Evolutionary conservation across 2,888 invertebrate species (phyloP).

Genomic region (Nudaria mundana): DNA sequence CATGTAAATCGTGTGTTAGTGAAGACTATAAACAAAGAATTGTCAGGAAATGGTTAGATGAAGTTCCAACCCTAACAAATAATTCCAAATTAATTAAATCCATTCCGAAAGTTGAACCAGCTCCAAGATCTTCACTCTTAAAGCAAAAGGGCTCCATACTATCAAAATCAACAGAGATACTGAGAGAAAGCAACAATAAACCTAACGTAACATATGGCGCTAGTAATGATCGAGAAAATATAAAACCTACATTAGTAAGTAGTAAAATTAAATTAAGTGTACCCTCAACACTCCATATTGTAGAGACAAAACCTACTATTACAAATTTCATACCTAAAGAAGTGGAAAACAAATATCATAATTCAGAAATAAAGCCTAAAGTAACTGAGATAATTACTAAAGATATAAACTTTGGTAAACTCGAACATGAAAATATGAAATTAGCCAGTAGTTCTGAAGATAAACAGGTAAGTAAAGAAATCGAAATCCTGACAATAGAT

Average conservation of each 20-base stretch:
- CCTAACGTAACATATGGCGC: not conserved
- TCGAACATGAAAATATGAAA: slow-evolving; percentile 23
- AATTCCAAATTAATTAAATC: slow-evolving; percentile 53
- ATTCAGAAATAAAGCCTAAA: slow-evolving; percentile 14
- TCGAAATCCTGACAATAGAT: slow-evolving; percentile 24
- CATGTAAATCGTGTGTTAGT: slow-evolving; percentile 80
- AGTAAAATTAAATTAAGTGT: slow-evolving; percentile 25
- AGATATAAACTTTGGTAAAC: slow-evolving; percentile 16
- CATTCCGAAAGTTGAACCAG: slow-evolving; percentile 67
- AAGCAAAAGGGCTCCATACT: slow-evolving; percentile 43
- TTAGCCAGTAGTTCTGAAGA: slow-evolving; percentile 20
- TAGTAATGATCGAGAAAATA: not conserved
- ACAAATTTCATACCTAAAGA: slow-evolving; percentile 25
- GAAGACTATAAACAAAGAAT: slow-evolving; percentile 87
- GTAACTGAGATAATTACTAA: slow-evolving; percentile 16
- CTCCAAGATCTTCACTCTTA: slow-evolving; percentile 58
- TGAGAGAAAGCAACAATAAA: slow-evolving; percentile 22
- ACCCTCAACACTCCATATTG: slow-evolving; percentile 13
- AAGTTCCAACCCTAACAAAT: slow-evolving; percentile 77
- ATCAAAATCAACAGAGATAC: slow-evolving; percentile 35
- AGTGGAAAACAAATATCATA: slow-evolving; percentile 12
- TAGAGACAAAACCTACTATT: slow-evolving; percentile 16
- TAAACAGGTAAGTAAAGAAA: slow-evolving; percentile 26
- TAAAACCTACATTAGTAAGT: not conserved
- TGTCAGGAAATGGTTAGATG: slow-evolving; percentile 89